These are phyloP conservation scores for Elachura formosa DNA, from an alignment of 2,113 vertebrate genomes.

Conservation along the genomic window DNA sequence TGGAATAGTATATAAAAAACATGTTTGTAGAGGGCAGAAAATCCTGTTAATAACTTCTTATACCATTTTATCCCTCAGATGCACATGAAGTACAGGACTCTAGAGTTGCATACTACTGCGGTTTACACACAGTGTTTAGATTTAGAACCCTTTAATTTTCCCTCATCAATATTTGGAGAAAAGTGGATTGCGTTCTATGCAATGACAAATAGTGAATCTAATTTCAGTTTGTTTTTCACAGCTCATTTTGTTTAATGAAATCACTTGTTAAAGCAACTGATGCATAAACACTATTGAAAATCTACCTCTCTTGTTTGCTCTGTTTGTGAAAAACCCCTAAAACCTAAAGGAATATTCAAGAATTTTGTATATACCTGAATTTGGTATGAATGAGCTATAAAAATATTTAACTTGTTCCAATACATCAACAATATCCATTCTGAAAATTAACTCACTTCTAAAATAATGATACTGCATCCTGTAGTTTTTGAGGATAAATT, in stretches of 20 bases:
- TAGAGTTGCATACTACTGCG: not conserved
- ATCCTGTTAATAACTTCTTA: not conserved
- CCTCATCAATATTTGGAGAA: not conserved
- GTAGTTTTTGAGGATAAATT: not conserved
- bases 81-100: not conserved
- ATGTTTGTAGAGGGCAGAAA: not conserved
- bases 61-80: not conserved
- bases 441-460: not conserved
- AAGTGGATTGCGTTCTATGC: not conserved
- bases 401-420: not conserved
- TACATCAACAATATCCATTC: not conserved
- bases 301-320: not conserved
- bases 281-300: not conserved
- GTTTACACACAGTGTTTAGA: not conserved
- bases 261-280: not conserved
- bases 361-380: not conserved
- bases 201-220: not conserved
- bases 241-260: not conserved
- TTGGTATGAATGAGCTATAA: not conserved
- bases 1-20: not conserved
- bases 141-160: not conserved
- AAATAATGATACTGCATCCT: not conserved
- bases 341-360: not conserved
- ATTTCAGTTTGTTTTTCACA: not conserved
- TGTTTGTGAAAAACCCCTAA: not conserved